Conservation (phyloP, 2,888 invertebrate genomes). For the Helicoverpa assulta region DNA sequence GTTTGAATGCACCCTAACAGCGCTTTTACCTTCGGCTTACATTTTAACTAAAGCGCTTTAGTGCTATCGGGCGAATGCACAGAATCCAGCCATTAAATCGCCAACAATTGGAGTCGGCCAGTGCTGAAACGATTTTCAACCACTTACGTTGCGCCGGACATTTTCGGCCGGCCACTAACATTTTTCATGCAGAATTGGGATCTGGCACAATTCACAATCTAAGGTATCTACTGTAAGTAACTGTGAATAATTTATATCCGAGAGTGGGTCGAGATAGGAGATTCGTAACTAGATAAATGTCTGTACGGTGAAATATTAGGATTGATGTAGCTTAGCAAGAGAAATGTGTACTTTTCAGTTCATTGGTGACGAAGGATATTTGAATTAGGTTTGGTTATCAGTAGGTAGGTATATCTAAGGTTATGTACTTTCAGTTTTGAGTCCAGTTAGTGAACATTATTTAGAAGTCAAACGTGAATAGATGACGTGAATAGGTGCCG, state of each 20-base stretch:
- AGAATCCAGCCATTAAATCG: slow-evolving; percentile 72
- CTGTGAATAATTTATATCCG: slow-evolving; percentile 62
- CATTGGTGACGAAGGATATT: slow-evolving; percentile 12
- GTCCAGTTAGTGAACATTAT: no score
- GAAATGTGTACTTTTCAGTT: slow-evolving; percentile 41
- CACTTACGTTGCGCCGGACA: slow-evolving; percentile 70
- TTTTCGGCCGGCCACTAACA: slow-evolving; percentile 68
- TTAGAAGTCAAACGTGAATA: no score
- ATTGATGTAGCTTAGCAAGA: slow-evolving; percentile 48
- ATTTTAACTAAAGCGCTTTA: slow-evolving; percentile 66
- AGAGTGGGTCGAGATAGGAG: slow-evolving; percentile 62
- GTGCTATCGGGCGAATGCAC: slow-evolving; percentile 63
- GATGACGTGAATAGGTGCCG: no score
- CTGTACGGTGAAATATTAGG: slow-evolving; percentile 60
- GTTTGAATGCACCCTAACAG: slow-evolving; percentile 64
- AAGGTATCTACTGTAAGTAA: slow-evolving; percentile 51
- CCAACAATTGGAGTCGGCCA: slow-evolving; percentile 68
- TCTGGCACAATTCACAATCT: slow-evolving; percentile 60
- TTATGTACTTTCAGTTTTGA: no score
- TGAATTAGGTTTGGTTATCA: not conserved
- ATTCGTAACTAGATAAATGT: slow-evolving; percentile 60
- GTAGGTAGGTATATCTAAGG: no score
- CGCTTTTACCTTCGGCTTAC: slow-evolving; percentile 65
- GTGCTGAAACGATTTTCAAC: slow-evolving; percentile 74
- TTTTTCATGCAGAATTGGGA: slow-evolving; percentile 71